Conservation (phyloP, 2,113 vertebrate genomes). For the Scalopus aquaticus region DNA sequence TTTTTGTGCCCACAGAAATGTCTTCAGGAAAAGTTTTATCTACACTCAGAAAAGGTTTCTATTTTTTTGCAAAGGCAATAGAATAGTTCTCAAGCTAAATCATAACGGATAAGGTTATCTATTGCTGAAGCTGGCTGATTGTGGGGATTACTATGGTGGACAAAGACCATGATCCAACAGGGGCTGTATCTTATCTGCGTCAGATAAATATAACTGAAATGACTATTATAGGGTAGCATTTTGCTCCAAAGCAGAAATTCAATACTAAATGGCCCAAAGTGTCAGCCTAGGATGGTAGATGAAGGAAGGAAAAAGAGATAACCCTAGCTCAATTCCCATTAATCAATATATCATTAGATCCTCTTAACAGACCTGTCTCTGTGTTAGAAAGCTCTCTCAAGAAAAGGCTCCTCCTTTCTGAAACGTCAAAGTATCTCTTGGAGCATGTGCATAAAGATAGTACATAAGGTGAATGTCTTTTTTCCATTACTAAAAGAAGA, state of each 20-base stretch:
- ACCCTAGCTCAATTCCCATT: not conserved
- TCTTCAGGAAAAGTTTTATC: slow-evolving; percentile 56
- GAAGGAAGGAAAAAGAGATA: not conserved
- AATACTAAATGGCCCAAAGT: slow-evolving; percentile 55
- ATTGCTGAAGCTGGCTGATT: not conserved
- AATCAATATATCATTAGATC: slow-evolving; percentile 58
- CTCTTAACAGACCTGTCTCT: slow-evolving; percentile 48
- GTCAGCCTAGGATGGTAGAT: not conserved
- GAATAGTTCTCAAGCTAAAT: not conserved
- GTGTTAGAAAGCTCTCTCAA: not conserved
- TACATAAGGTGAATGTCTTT: not conserved
- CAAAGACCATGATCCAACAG: not conserved
- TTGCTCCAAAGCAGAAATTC: slow-evolving; percentile 26
- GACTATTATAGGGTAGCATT: not conserved
- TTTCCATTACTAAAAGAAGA: not conserved
- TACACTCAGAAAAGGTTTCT: slow-evolving; percentile 10
- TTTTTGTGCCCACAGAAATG: slow-evolving; percentile 6
- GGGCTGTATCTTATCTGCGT: not conserved
- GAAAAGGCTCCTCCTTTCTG: not conserved
- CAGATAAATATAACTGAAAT: slow-evolving; percentile 51
- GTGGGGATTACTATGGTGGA: slow-evolving; percentile 6
- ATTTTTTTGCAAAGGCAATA: not conserved
- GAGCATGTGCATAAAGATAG: slow-evolving; percentile 20
- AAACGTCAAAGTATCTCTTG: slow-evolving; percentile 17
- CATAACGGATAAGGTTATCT: slow-evolving; percentile 45